Base-by-base conservation (phyloP, 2,113 vertebrate genomes). In the Sturnira hondurensis region DNA sequence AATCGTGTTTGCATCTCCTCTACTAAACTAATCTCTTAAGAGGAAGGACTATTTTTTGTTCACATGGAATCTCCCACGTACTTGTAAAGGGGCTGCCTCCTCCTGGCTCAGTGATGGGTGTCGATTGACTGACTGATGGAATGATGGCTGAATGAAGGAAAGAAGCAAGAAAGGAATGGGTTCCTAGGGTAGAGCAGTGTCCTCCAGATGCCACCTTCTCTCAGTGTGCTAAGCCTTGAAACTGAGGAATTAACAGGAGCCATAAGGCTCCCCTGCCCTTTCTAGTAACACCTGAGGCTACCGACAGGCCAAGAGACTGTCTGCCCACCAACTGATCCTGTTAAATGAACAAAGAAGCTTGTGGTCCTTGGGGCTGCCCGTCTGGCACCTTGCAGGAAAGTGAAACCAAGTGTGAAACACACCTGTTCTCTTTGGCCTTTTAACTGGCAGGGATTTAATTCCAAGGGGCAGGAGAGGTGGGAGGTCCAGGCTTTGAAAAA, bases 341-440 rank as follows among this genome's bases (percentile, higher is more conserved):
- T 76, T 76, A 93, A 78, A 83, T 31, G 94, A 97, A 97, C 96
- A 97, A 96, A 97, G 94, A 86, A 36, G 86, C 74, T 93, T 92
- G 96, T 36, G 95, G 96, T 91, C 82, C 96, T 68, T 22, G 63
- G 96, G 89, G 47, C 87, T 89, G 88, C 91, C 92, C 24, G 78
- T 95, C 96, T 97, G 97, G 97, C 97, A 97, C 96, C 94, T 97
- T 76, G 78, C 52, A 92, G 89, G 81, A 95, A 97, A 94, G 93
- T 95, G 97, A 96, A 97, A 86, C 74, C 63, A 2, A 96, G 86
- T 97, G 95, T 96, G 96, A 96, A 96, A 77, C 94, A 96, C 97
- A 98, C 97, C 97, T 98, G 97, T 97, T 96, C 97, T 96, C 96
- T 80, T 45, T 89, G 93, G 96, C 86, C 95, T 97, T 96, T 95